Base-by-base conservation (phyloP, 2,797 vertebrate species). In the Manis crassicaudata region DNA sequence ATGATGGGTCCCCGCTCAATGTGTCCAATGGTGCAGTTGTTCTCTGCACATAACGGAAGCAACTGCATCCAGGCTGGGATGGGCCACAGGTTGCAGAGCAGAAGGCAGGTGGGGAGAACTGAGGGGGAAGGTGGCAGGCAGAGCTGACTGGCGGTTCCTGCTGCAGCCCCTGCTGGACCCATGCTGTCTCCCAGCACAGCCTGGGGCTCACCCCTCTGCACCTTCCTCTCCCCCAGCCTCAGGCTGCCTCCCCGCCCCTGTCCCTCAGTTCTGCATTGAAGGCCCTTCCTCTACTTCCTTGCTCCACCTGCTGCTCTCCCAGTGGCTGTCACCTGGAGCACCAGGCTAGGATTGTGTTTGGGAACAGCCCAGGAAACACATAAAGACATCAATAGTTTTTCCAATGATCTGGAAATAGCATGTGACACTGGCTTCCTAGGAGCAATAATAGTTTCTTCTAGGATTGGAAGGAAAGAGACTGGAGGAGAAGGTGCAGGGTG, bases 141-240 rank as follows among this genome's bases (percentile, higher is more conserved):
- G 3, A 25, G 6, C 25, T 2, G 18, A 6, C 35, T 40, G 54
- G 5, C 8, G 9, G 1, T 9, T 40, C 68, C 37, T 63, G 52
- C 43, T 25, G 32, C 32, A 35, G 14, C 73, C 56, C n/a, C 2
- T 1, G 62, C 21, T 6, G n/a, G 2, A 2, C 3, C 25, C 35
- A 46, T 46, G 46, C 46, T 46, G 46, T 46, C 10, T 46, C 46
- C 46, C 46, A 46, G 9, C 1, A 3, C 25, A 6, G 5, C 11
- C 5, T 0, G 5, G 3, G 29, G 14, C 2, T 8, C 6, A 1
- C 5, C 25, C 3, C 35, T n/a, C 6, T 37, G 50, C 21, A 4
- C 32, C 8, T 21, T 6, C 68, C n/a, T 50, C 70, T 18, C 5
- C 0, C 18, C 9, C 67, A 7, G 18, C 5, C 43, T 5, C 0